Percentiles rank a stretch among this genome's conserved stretches.
phyloP scores from a whole-genome alignment of 2,113 vertebrate genomes.

The Scomber colias region DNA sequence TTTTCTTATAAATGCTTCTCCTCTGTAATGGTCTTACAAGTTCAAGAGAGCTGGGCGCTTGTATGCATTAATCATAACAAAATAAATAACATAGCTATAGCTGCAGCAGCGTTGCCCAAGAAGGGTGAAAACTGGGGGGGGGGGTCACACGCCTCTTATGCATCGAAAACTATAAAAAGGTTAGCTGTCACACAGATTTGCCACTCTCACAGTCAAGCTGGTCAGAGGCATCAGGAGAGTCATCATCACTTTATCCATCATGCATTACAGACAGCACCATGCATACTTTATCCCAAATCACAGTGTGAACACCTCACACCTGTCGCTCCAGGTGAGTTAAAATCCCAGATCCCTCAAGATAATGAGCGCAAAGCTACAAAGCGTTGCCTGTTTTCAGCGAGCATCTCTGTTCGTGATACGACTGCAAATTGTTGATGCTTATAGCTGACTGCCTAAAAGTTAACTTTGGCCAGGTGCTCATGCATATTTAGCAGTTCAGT shows the following conservation, averaged over 20 bases:
- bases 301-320: slow-evolving; percentile 44
- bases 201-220: background rate
- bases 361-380: slow-evolving; percentile 44
- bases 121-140: too few species aligned
- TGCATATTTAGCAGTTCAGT: slow-evolving; percentile 72
- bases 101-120: too few species aligned
- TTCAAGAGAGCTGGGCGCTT: too few species aligned
- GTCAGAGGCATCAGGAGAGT: background rate
- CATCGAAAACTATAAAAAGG: slow-evolving; percentile 27
- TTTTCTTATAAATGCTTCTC: too few species aligned
- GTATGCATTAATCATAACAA: too few species aligned
- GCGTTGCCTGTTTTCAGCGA: slow-evolving; percentile 25
- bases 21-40: too few species aligned
- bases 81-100: too few species aligned
- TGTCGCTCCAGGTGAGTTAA: slow-evolving; percentile 52
- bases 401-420: slow-evolving; percentile 39
- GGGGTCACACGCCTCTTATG: background rate
- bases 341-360: slow-evolving; percentile 50
- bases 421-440: slow-evolving; percentile 37
- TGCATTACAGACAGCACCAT: background rate
- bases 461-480: slow-evolving; percentile 79
- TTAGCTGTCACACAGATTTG: slow-evolving; percentile 34
- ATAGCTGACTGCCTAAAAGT: slow-evolving; percentile 58
- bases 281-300: slow-evolving; percentile 47
- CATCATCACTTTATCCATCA: slow-evolving; percentile 21